A percentile compares a stretch with the other conserved stretches of the same genome.
Evolutionary conservation across 2,113 vertebrate species (phyloP).

Genomic region (Camelus dromedarius): DNA sequence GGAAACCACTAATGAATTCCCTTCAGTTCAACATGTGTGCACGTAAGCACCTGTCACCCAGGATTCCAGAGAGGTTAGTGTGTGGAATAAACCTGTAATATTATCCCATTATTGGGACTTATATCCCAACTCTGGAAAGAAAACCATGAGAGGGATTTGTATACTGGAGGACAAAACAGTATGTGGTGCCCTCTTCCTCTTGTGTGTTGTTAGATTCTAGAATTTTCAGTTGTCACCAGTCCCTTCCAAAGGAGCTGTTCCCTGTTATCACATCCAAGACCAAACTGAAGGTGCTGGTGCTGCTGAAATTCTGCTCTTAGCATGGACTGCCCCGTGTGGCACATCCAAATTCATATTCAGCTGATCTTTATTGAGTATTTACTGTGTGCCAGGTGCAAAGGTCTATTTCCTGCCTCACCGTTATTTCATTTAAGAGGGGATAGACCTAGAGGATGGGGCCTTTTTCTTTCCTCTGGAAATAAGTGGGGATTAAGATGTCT

Average conservation of each 20-base stretch:
- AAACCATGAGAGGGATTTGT: conserved; percentile 27
- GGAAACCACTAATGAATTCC: conserved; percentile 54
- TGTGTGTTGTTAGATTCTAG: conserved; percentile 48
- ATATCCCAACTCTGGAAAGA: conserved; percentile 43
- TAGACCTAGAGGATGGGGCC: neutral
- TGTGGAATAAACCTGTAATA: conserved; percentile 36
- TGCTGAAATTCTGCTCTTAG: conserved; percentile 53
- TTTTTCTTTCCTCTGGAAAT: conserved; percentile 55
- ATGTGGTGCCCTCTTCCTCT: neutral
- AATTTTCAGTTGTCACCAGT: conserved; percentile 56
- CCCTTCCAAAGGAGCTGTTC: conserved; percentile 27
- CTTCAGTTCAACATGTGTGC: conserved; percentile 34
- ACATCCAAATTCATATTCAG: conserved; percentile 60
- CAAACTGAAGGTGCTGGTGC: conserved; percentile 52
- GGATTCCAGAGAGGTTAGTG: conserved; percentile 57
- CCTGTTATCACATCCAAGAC: conserved; percentile 37
- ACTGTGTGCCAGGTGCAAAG: conserved; percentile 28
- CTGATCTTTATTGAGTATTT: conserved; percentile 66
- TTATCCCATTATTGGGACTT: conserved; percentile 57
- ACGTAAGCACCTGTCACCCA: conserved; percentile 53
- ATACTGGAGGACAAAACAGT: conserved; percentile 5
- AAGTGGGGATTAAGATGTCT: conserved; percentile 57
- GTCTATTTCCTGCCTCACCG: conserved; percentile 43
- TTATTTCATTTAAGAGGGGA: conserved; percentile 58
- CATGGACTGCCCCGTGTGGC: neutral